A percentile compares a stretch with the other conserved stretches of the same genome.
These are phyloP conservation scores for Synanthedon formicaeformis DNA, from an alignment of 2,888 invertebrate species.

Conservation along the genomic window DNA sequence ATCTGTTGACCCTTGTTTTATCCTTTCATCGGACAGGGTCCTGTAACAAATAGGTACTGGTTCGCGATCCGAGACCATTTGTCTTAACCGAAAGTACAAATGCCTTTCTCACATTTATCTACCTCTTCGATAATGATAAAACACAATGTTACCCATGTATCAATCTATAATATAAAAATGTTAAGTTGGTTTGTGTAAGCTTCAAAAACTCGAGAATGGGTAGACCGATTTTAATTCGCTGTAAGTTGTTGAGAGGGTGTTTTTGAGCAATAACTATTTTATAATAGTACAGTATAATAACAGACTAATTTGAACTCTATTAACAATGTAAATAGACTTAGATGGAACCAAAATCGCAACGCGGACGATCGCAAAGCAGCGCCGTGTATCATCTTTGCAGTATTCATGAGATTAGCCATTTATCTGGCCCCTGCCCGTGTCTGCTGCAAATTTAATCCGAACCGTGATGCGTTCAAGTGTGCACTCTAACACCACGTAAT, in stretches of 20 bases:
- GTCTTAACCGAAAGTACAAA: not conserved
- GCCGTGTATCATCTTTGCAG: not conserved
- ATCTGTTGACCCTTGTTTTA: not conserved
- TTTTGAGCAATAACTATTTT: too few relatives aligned
- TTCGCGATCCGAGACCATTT: not conserved
- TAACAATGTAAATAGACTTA: too few relatives aligned
- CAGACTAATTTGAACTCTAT: too few relatives aligned
- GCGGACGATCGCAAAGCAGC: not conserved
- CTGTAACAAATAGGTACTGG: not conserved
- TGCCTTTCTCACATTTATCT: too few relatives aligned
- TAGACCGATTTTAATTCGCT: too few relatives aligned
- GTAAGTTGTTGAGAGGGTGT: too few relatives aligned
- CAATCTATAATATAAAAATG: too few relatives aligned
- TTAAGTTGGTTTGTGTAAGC: too few relatives aligned
- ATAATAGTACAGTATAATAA: too few relatives aligned
- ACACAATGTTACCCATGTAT: too few relatives aligned
- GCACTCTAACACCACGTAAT: not conserved
- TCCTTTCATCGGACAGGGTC: not conserved
- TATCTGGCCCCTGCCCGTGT: slow-evolving; percentile 1
- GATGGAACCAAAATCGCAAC: not conserved
- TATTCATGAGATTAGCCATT: slow-evolving; percentile 2
- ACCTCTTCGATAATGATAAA: too few relatives aligned
- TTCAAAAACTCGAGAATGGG: too few relatives aligned
- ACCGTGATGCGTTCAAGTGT: not conserved
- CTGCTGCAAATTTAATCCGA: slow-evolving; percentile 1